Conservation (phyloP, 2,797 vertebrate genomes). For the Podarcis lilfordi region DNA sequence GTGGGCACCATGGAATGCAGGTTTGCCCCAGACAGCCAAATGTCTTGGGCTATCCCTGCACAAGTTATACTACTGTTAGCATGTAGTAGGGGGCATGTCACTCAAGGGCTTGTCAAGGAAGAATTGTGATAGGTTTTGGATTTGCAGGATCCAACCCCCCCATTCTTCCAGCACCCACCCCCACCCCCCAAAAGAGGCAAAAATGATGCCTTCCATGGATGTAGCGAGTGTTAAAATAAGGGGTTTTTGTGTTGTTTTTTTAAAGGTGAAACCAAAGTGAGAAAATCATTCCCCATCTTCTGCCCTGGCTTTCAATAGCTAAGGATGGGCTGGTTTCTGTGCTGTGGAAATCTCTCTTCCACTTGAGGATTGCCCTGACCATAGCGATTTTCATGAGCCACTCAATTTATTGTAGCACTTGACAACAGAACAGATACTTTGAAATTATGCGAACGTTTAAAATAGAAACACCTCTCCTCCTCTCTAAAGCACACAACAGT, state of each 20-base stretch:
- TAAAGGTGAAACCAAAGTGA: neutral
- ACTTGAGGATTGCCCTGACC: neutral
- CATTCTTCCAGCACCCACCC: neutral
- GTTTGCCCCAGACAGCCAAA: too few relatives aligned
- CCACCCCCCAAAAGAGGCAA: neutral
- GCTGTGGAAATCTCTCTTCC: neutral
- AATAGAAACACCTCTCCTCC: neutral
- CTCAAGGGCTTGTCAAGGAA: neutral
- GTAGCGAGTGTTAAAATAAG: neutral
- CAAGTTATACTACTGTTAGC: too few relatives aligned
- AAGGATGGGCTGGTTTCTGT: neutral
- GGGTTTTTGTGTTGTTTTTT: neutral
- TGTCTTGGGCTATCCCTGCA: too few relatives aligned
- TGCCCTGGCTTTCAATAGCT: neutral
- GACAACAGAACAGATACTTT: neutral
- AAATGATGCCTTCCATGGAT: too few relatives aligned
- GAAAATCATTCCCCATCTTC: neutral
- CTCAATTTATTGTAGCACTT: neutral
- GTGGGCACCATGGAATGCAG: too few relatives aligned
- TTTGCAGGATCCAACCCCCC: neutral
- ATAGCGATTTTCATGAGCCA: neutral
- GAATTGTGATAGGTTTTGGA: neutral
- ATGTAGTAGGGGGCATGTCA: too few relatives aligned
- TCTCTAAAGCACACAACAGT: neutral
- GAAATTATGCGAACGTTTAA: neutral